Conservation (phyloP, 2,113 vertebrate genomes). For the Echinops telfairi region DNA sequence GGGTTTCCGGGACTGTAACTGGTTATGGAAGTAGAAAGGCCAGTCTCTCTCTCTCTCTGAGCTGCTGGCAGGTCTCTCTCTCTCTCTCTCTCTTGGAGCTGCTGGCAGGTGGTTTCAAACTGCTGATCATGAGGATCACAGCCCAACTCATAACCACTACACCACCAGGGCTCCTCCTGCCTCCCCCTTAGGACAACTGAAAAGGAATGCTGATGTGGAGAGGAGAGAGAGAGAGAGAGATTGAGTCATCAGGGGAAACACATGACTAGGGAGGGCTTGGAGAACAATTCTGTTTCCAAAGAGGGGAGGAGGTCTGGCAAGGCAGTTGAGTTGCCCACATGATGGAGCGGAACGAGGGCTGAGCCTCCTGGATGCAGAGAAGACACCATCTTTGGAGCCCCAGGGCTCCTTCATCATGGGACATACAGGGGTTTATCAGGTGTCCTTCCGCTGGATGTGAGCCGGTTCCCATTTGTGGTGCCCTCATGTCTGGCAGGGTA, state of each 20-base stretch:
- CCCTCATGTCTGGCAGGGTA: neutral
- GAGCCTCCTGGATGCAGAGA: neutral
- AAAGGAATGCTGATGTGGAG: conserved; percentile 4
- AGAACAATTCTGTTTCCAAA: neutral
- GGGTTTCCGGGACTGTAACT: no score
- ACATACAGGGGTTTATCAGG: no score
- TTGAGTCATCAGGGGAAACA: neutral
- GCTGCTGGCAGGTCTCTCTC: no score
- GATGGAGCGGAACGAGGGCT: neutral
- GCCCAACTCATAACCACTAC: no score
- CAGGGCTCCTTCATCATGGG: neutral
- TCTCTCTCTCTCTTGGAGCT: no score
- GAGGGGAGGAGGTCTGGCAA: no score
- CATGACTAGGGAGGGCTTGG: neutral
- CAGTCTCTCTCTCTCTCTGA: no score
- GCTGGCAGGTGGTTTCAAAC: no score
- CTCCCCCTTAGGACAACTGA: neutral
- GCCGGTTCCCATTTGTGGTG: neutral
- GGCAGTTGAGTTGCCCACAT: neutral
- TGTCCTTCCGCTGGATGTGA: neutral
- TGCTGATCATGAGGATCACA: no score
- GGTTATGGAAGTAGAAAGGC: no score
- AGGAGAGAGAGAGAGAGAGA: neutral
- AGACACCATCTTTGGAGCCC: rapidly evolving
- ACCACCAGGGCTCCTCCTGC: no score